These are phyloP conservation scores for Girardinus metallicus DNA, from an alignment of 2,797 vertebrate species.

Conservation along the genomic window DNA sequence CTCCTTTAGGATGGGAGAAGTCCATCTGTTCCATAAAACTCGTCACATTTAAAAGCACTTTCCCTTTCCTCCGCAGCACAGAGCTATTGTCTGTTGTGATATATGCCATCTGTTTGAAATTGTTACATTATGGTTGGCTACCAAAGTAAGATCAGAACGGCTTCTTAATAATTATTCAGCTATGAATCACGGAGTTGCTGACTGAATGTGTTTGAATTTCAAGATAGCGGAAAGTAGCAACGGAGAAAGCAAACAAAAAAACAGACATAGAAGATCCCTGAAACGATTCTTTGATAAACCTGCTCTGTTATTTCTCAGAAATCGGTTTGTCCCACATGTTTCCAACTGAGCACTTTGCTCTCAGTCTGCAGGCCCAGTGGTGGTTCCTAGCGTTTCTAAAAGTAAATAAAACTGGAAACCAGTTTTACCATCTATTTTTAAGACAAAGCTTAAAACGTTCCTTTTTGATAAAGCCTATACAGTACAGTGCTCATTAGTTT, in stretches of 20 bases:
- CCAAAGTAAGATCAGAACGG: not conserved
- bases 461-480: too few relatives aligned
- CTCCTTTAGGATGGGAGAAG: slow-evolving; percentile 48
- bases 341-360: not conserved
- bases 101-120: slow-evolving; percentile 46
- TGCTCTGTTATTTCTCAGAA: not conserved
- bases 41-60: slow-evolving; percentile 46
- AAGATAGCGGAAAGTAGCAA: not conserved
- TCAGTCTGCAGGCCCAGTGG: not conserved
- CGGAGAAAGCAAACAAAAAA: not conserved
- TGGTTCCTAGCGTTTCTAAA: not conserved
- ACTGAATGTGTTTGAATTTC: not conserved
- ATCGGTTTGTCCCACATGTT: not conserved
- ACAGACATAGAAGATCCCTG: not conserved
- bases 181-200: not conserved
- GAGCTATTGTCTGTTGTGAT: slow-evolving; percentile 25
- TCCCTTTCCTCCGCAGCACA: slow-evolving; percentile 27
- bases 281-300: not conserved
- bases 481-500: too few relatives aligned
- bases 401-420: not conserved
- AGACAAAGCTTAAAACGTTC: too few relatives aligned
- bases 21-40: slow-evolving; percentile 71
- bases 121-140: not conserved
- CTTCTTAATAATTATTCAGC: not conserved
- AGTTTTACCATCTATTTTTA: not conserved